These are phyloP conservation scores for Drosophila picticornis DNA, from an alignment of 2,888 invertebrate genomes.

Conservation along the genomic window DNA sequence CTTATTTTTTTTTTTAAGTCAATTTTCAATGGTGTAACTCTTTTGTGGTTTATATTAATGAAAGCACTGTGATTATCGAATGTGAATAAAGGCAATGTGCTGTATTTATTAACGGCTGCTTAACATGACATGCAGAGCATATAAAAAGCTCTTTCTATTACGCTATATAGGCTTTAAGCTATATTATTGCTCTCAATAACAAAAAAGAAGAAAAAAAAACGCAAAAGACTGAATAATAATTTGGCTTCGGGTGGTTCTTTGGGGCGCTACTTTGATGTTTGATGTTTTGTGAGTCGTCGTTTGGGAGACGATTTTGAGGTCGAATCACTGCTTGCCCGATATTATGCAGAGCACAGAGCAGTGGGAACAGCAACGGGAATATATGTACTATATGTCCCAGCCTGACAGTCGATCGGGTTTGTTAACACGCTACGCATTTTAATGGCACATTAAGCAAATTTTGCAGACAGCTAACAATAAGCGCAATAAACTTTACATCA, in stretches of 20 bases:
- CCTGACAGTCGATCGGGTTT: constrained; percentile 46
- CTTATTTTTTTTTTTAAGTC: too few relatives aligned
- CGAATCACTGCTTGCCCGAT: not conserved
- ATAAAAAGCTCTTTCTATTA: not conserved
- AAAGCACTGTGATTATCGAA: not conserved
- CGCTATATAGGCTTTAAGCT: not conserved
- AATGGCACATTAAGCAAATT: constrained; percentile 80
- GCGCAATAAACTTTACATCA: constrained; percentile 75
- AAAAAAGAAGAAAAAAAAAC: too few relatives aligned
- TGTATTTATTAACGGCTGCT: constrained; percentile 11
- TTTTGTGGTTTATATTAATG: not conserved
- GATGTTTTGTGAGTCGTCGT: constrained; percentile 3
- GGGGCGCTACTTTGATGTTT: constrained; percentile 45
- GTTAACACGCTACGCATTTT: constrained; percentile 78
- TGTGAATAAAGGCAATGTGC: not conserved
- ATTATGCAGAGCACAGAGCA: constrained; percentile 9
- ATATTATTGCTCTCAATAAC: constrained; percentile 2
- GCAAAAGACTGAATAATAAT: constrained; percentile 23
- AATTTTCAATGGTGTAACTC: not conserved
- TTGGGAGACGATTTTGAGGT: constrained; percentile 23
- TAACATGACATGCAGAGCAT: not conserved
- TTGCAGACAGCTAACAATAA: constrained; percentile 78
- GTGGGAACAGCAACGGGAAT: constrained; percentile 19
- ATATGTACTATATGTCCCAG: constrained; percentile 45
- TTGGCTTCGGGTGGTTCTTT: constrained; percentile 12